Evolutionary conservation across 1,140 invertebrate species (phyloP), one percentile per base, ranked within the genome.

Genomic region (Aphidius ervi): DNA sequence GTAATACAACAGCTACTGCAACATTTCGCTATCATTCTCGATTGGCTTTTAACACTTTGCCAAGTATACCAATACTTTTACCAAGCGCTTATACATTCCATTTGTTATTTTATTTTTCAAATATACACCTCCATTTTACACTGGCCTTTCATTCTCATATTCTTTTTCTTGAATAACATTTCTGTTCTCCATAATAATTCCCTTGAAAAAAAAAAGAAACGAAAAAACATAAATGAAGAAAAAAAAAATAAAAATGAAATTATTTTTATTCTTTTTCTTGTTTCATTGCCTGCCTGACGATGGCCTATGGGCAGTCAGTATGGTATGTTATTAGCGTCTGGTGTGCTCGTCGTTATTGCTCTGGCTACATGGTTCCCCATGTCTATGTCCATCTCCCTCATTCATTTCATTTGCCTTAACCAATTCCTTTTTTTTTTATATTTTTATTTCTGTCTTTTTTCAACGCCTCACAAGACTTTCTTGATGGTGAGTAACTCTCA

Each of bases 301-400:
- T 77, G 75, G 78, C 78, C 78, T 79, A 79, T 80, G 78, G 78
- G 73, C 76, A 76, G 73, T 69, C 70, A 70, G 73, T 70, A 72
- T 65, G 74, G 72, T 79, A 77, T 80, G 78, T 80, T 80, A 80
- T 80, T 80, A 80, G 76, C 77, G 77, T 80, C 78, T 76, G 76
- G 73, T 78, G 76, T 79, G 72, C 68, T 63, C 76, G 74, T 80
- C 52, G 52, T 54, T 54, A 54, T 79, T 79, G 75, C 77, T 66
- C 68, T 63, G 72, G 68, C 70, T 73, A 72, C 57, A 48, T 56
- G 40, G 56, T 46, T 74, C 73, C 70, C 68, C 68, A 68, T 61
- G 61, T 31, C 23, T 31, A 31, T 31, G 23, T 31, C 23, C 67
- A 68, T 66, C 68, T 69, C 65, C 52, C 63, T 54, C 65, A 68